Evolutionary conservation across 2,113 vertebrate species (phyloP).

Genomic region (human (Homo sapiens)): DNA sequence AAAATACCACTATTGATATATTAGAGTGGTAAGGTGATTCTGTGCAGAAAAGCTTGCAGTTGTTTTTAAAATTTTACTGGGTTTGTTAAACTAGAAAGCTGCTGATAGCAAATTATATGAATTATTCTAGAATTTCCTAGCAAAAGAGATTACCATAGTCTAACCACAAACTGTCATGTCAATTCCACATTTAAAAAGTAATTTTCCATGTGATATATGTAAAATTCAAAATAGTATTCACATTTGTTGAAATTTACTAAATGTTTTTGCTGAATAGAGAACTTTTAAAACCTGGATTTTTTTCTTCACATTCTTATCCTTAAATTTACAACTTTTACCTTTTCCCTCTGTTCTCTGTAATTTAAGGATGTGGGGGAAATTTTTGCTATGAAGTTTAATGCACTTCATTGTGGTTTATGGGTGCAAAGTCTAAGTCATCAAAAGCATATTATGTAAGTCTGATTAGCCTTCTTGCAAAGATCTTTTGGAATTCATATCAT

Average conservation of each 20-base stretch:
- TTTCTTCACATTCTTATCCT: constrained; percentile 1
- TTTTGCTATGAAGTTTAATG: background rate
- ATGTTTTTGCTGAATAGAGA: background rate
- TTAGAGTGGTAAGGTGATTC: background rate
- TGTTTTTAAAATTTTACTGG: background rate
- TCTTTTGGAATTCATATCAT: background rate
- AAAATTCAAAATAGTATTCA: constrained; percentile 40
- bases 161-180: background rate
- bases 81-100: background rate
- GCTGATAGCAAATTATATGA: background rate
- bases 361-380: background rate
- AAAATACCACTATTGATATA: background rate
- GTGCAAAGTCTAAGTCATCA: constrained; percentile 29
- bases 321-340: constrained; percentile 32
- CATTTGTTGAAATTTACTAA: background rate
- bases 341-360: constrained; percentile 14
- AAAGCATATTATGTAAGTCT: background rate
- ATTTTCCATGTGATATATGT: background rate
- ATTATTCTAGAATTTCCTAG: constrained; percentile 35
- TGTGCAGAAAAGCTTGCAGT: background rate
- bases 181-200: constrained; percentile 16
- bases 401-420: background rate
- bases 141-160: background rate
- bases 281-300: background rate
- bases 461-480: background rate